phyloP scores from a whole-genome alignment of 2,888 invertebrate genomes.

The Apodemia duryi region DNA sequence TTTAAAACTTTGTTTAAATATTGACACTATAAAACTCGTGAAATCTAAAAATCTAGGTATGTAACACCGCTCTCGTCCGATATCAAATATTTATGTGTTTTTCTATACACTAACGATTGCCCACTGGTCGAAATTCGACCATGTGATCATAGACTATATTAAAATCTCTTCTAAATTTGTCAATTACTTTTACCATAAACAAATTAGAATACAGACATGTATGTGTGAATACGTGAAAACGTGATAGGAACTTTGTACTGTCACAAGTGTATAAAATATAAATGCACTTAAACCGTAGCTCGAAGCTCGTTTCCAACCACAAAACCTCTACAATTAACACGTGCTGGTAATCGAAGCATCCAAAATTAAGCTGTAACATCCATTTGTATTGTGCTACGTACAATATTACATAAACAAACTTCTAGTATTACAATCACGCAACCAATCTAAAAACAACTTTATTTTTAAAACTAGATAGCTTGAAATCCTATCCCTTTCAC shows the following conservation, averaged over 20 bases:
- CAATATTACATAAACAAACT: not conserved
- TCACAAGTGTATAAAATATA: no score
- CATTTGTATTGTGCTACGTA: not conserved
- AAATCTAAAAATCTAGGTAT: not conserved
- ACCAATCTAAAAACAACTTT: not conserved
- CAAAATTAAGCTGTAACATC: constrained; percentile 2
- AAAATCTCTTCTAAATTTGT: no score
- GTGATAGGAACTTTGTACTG: no score
- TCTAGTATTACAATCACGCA: not conserved
- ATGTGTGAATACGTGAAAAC: no score
- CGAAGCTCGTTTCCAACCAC: not conserved
- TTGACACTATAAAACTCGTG: not conserved
- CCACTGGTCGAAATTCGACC: no score
- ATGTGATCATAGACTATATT: no score
- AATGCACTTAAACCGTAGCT: no score
- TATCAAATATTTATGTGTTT: no score
- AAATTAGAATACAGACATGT: no score
- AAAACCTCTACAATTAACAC: not conserved
- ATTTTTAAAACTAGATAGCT: not conserved
- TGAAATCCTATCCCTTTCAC: not conserved
- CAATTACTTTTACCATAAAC: no score
- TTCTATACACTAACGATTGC: no score
- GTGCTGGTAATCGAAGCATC: not conserved
- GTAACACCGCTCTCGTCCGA: not conserved
- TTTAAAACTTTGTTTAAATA: not conserved